phyloP scores from a whole-genome alignment of 2,113 vertebrate genomes.

The Pholis gunnellus region DNA sequence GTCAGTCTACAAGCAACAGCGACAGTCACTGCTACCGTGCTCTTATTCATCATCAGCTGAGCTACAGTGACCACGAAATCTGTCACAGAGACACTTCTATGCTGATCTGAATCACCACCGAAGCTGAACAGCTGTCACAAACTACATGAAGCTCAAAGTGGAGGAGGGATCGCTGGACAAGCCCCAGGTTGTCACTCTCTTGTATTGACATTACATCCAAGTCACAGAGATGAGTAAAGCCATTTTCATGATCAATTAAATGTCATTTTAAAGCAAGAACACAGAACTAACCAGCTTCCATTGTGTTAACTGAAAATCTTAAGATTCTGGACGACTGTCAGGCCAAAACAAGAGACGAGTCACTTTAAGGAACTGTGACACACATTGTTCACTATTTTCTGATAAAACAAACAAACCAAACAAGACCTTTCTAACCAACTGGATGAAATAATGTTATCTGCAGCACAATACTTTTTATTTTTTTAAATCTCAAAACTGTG shows the following conservation, averaged over 20 bases:
- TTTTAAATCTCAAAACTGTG: too few species aligned
- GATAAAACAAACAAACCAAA: too few species aligned
- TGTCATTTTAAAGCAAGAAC: background rate
- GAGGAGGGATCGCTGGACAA: background rate
- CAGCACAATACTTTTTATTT: too few species aligned
- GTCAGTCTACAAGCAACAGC: slow-evolving; percentile 65
- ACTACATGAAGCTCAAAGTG: slow-evolving; percentile 9
- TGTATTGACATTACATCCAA: background rate
- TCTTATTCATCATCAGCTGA: background rate
- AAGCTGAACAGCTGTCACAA: background rate
- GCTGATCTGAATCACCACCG: background rate
- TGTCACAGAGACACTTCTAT: slow-evolving; percentile 26
- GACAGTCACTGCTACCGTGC: slow-evolving; percentile 34
- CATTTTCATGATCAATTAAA: background rate
- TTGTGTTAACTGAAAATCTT: background rate
- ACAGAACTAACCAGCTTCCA: background rate
- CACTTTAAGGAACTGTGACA: too few species aligned
- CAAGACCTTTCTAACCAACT: too few species aligned
- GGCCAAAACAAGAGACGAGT: too few species aligned
- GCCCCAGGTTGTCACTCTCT: background rate
- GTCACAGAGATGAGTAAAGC: slow-evolving; percentile 10
- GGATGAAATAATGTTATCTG: too few species aligned
- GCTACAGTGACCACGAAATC: slow-evolving; percentile 1
- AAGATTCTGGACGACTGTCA: too few species aligned
- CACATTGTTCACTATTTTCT: too few species aligned